phyloP scores from a whole-genome alignment of 2,888 invertebrate species.

The Steinernema scapterisci region DNA sequence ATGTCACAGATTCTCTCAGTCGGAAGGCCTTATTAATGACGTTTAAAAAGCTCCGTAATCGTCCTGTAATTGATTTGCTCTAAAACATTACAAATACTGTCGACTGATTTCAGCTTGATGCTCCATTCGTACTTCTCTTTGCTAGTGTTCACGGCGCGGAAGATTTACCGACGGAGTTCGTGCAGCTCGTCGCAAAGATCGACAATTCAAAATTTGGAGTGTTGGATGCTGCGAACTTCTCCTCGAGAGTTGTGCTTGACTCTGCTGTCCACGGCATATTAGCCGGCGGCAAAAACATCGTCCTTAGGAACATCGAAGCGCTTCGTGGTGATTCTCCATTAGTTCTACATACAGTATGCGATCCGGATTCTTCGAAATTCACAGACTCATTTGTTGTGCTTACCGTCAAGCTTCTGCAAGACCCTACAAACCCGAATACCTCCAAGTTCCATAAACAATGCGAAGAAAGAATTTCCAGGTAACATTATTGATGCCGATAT shows the following conservation, averaged over 20 bases:
- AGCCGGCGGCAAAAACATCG: not conserved
- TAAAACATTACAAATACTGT: not conserved
- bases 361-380: slow-evolving; percentile 3
- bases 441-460: not conserved
- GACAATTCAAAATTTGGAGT: not conserved
- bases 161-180: too few relatives aligned
- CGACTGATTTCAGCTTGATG: not conserved
- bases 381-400: not conserved
- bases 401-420: not conserved
- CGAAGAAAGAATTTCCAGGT: not conserved
- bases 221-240: not conserved
- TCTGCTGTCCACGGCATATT: not conserved
- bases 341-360: not conserved
- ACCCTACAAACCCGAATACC: too few relatives aligned
- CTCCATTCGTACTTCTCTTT: too few relatives aligned
- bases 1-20: not conserved
- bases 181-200: not conserved
- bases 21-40: not conserved
- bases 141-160: too few relatives aligned
- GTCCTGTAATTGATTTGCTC: not conserved
- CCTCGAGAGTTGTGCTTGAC: not conserved
- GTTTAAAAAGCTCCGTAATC: not conserved
- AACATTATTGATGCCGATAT: not conserved
- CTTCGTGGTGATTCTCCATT: not conserved
- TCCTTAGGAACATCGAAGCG: not conserved